phyloP scores from a whole-genome alignment of 2,888 invertebrate species.

The Calameuta idolon region DNA sequence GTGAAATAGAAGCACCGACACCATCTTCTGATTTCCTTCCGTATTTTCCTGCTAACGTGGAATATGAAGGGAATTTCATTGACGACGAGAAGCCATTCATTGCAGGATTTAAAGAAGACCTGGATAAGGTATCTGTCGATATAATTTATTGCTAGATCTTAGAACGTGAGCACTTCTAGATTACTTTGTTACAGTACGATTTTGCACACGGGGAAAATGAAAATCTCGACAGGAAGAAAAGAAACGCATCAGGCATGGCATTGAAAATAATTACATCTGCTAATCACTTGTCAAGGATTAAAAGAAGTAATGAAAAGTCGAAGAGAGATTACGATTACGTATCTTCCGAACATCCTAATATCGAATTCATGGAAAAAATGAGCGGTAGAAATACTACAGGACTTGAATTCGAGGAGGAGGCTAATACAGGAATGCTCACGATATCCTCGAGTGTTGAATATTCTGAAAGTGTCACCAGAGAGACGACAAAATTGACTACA shows the following conservation, averaged over 20 bases:
- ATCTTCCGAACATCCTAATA: not conserved
- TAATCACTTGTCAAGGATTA: not conserved
- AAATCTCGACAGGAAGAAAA: not conserved
- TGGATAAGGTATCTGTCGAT: conserved; percentile 39
- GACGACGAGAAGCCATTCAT: conserved; percentile 40
- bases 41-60: not conserved
- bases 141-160: not conserved
- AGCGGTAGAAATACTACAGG: conserved; percentile 19
- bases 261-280: not conserved
- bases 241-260: not conserved
- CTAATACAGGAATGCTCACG: not conserved
- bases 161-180: not conserved
- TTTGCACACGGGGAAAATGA: conserved; percentile 11
- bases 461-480: not conserved
- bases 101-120: conserved; percentile 48
- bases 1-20: conserved; percentile 30
- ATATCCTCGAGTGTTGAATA: not conserved
- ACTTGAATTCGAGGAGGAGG: not conserved
- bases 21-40: conserved; percentile 11
- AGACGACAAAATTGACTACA: not conserved
- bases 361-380: conserved; percentile 23
- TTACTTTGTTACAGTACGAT: conserved; percentile 17
- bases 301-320: not conserved
- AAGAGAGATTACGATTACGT: conserved; percentile 26
- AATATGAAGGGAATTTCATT: not conserved